Base-by-base conservation (phyloP, 1,140 invertebrate species). In the Agrilus planipennis region DNA sequence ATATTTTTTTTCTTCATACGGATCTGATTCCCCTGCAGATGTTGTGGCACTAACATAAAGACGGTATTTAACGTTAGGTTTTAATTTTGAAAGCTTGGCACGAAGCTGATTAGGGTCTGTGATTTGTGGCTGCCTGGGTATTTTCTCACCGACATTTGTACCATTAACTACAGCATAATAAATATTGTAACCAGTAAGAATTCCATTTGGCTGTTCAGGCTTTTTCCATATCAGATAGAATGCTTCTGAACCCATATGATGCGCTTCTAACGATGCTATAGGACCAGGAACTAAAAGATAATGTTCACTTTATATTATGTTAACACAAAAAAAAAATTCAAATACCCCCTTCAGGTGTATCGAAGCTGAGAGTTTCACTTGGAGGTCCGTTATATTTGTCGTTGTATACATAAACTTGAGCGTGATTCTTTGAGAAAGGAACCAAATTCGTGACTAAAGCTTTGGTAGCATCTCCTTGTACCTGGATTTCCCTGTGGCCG, bases 181-280 rank as follows among this genome's bases (percentile, higher is more conserved):
- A 51, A 98, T 85, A 58, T 83, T 82, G 62, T 97, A 98, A 6
- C 91, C 91, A 2, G 80, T 91, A 0, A 98, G 63, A 42, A 84
- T 73, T 17, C 95, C 95, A 66, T 99, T 99, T 12, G 88, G 81
- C 55, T 92, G 82, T 14, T 86, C 73, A 0, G 95, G 95, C 56
- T 82, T 82, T 55, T 89, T 81, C 95, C 95, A 99, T 35, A 76
- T 77, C 1, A 98, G 64, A 35, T 81, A 75, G 53, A 96, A 78
- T 10, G 89, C 87, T 14, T 84, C 91, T 0, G 88, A 85, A 10
- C 91, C 91, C 55, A 91, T 72, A 0, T 85, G 84, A 53, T 80
- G 79, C 0, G 82, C 89, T 56, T 88, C 81, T 19, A 89, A 69
- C 34, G 73, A 66, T n/a, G 75, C 75, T 5, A 96, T 89, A 3